These are phyloP conservation scores for Drosophila chauvacae DNA, from an alignment of 1,140 invertebrate species.

Conservation along the genomic window DNA sequence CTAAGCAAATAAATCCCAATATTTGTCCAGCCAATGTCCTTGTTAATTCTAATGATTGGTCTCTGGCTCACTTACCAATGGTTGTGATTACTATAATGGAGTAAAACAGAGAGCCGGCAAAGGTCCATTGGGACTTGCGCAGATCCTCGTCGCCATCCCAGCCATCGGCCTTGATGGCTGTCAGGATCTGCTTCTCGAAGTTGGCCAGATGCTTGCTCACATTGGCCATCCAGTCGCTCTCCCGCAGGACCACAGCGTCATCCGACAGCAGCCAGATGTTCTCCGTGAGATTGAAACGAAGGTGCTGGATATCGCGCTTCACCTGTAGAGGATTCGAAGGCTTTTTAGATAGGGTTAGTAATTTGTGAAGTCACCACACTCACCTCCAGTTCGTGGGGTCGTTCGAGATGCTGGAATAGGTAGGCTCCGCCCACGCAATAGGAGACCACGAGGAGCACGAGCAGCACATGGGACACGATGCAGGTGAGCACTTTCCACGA, in stretches of 20 bases:
- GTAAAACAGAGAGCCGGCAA: slow-evolving; percentile 96
- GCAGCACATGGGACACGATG: slow-evolving; percentile 94
- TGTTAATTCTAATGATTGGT: not conserved
- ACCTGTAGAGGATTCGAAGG: slow-evolving; percentile 85
- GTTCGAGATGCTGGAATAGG: slow-evolving; percentile 92
- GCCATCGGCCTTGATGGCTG: slow-evolving; percentile 94
- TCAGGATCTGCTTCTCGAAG: slow-evolving; percentile 93
- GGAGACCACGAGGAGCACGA: slow-evolving; percentile 91
- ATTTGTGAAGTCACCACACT: slow-evolving; percentile 55
- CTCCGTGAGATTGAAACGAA: slow-evolving; percentile 90
- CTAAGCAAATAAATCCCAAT: slow-evolving; percentile 48
- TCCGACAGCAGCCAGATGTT: slow-evolving; percentile 92
- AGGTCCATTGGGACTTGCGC: slow-evolving; percentile 93
- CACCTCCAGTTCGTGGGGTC: slow-evolving; percentile 90
- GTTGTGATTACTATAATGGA: slow-evolving; percentile 99
- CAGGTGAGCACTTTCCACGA: slow-evolving; percentile 93
- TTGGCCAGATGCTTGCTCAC: slow-evolving; percentile 84
- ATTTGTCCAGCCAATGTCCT: not conserved
- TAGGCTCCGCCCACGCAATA: slow-evolving; percentile 95
- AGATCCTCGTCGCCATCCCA: slow-evolving; percentile 95
- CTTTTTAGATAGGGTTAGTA: not conserved
- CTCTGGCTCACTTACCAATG: slow-evolving; percentile 89
- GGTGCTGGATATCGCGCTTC: slow-evolving; percentile 90
- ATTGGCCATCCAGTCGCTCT: slow-evolving; percentile 74
- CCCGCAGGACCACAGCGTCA: slow-evolving; percentile 69